A percentile compares a stretch with the other conserved stretches of the same genome.
Evolutionary conservation across 1,140 invertebrate species (phyloP).

Genomic region (Anoplolepis gracilipes): DNA sequence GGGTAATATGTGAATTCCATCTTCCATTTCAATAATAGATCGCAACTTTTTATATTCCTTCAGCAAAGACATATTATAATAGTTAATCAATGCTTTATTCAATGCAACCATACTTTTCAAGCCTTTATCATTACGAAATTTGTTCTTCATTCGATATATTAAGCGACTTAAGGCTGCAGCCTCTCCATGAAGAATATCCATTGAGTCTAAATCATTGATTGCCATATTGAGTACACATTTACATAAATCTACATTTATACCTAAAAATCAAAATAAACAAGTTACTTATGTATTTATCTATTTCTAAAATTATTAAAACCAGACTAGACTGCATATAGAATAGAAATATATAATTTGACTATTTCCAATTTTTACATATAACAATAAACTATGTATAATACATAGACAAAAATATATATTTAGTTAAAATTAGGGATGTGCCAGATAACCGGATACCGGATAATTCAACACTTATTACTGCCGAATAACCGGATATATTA

Average conservation of each 20-base stretch:
- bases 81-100: constrained; percentile 86
- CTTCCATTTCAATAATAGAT: constrained; percentile 79
- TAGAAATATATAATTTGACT: neutral
- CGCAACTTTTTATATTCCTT: constrained; percentile 81
- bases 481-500: too few relatives aligned
- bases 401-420: neutral
- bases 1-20: constrained; percentile 82
- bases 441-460: too few relatives aligned
- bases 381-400: neutral
- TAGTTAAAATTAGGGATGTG: too few relatives aligned
- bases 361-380: neutral
- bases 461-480: too few relatives aligned
- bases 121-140: constrained; percentile 88
- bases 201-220: constrained; percentile 83
- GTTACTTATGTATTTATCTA: neutral
- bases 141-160: constrained; percentile 88
- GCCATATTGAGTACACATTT: constrained; percentile 69
- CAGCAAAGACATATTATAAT: constrained; percentile 84
- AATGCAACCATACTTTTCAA: constrained; percentile 87
- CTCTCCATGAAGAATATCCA: constrained; percentile 86
- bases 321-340: neutral
- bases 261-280: constrained; percentile 46
- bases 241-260: constrained; percentile 74
- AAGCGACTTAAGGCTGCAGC: constrained; percentile 87
- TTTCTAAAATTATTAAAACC: neutral